phyloP scores from a whole-genome alignment of 2,888 invertebrate genomes.

The Diogma glabrata region DNA sequence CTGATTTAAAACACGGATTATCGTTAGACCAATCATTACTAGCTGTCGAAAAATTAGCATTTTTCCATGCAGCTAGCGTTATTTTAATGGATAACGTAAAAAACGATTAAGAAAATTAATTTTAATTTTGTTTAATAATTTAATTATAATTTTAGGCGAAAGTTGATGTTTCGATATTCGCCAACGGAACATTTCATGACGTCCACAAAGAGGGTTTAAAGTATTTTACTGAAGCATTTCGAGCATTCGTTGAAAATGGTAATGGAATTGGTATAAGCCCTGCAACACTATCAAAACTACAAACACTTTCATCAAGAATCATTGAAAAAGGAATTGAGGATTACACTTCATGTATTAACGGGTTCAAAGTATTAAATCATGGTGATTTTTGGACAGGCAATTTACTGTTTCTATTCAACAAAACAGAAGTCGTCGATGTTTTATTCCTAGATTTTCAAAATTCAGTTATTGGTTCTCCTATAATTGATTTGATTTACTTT shows the following conservation, averaged over 20 bases:
- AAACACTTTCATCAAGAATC: constrained; percentile 10
- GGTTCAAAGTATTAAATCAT: constrained; percentile 16
- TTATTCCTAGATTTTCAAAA: constrained; percentile 17
- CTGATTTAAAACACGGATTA: constrained; percentile 12
- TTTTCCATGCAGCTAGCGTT: constrained; percentile 16
- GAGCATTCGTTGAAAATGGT: constrained; percentile 13
- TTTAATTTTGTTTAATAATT: not conserved
- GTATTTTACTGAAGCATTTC: constrained; percentile 14
- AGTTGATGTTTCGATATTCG: constrained; percentile 7
- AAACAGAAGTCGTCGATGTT: constrained; percentile 12
- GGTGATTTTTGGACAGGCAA: constrained; percentile 17
- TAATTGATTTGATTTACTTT: constrained; percentile 16
- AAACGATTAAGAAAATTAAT: not conserved
- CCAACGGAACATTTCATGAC: constrained; percentile 14
- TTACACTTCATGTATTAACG: constrained; percentile 13
- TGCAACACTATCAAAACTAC: constrained; percentile 12
- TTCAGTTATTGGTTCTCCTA: constrained; percentile 16
- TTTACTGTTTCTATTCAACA: constrained; percentile 14
- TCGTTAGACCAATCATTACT: constrained; percentile 14
- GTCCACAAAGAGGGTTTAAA: constrained; percentile 12
- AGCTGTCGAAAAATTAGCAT: constrained; percentile 15
- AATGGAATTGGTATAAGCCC: constrained; percentile 13
- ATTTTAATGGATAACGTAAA: constrained; percentile 13
- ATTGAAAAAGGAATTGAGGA: constrained; percentile 15
- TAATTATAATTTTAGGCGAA: constrained; percentile 5